These are phyloP conservation scores for Eurois occulta DNA, from an alignment of 2,888 invertebrate genomes.

Conservation along the genomic window DNA sequence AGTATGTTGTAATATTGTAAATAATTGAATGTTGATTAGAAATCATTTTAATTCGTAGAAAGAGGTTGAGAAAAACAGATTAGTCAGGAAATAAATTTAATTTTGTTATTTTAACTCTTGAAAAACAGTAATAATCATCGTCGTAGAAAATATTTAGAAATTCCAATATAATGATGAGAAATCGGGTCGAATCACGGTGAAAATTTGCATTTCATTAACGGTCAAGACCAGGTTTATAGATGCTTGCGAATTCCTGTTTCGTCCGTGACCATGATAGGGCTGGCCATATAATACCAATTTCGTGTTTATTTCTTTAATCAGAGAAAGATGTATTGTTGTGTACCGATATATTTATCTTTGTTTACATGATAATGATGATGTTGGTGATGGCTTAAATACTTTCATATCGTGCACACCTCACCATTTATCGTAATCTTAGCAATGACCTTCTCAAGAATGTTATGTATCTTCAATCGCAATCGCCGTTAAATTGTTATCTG, in stretches of 20 bases:
- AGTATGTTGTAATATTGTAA: neutral
- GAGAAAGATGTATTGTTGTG: constrained; percentile 6
- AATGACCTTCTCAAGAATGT: constrained; percentile 20
- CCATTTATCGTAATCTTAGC: constrained; percentile 18
- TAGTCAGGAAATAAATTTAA: too few species aligned
- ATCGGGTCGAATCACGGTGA: neutral
- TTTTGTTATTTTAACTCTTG: neutral
- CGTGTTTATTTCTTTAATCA: neutral
- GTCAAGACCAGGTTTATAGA: neutral
- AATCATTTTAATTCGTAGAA: too few species aligned
- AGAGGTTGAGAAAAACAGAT: too few species aligned
- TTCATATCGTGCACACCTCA: constrained; percentile 11
- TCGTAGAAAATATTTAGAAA: neutral
- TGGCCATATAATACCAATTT: neutral
- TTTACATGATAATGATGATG: neutral
- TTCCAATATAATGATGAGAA: neutral
- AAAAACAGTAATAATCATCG: neutral
- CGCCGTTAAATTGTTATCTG: neutral
- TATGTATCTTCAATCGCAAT: neutral
- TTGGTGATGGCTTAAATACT: neutral
- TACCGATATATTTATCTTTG: constrained; percentile 13
- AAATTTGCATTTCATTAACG: neutral
- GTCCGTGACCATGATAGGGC: neutral
- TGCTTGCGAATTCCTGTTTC: neutral
- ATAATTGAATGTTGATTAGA: neutral